phyloP scores from a whole-genome alignment of 2,888 invertebrate genomes.

The Eupeodes latifasciatus region DNA sequence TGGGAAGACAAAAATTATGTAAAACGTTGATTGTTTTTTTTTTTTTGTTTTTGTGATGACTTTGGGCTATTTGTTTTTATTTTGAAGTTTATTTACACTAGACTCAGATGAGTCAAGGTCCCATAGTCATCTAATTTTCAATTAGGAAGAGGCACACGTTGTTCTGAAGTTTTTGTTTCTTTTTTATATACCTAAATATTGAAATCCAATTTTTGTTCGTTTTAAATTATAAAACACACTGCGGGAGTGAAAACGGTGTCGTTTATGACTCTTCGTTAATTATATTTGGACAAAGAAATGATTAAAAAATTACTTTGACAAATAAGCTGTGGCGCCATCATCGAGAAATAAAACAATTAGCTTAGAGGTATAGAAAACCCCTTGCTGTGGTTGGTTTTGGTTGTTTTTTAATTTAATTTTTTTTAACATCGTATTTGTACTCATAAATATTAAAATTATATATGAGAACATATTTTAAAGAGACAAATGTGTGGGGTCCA shows the following conservation, averaged over 20 bases:
- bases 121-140: neutral
- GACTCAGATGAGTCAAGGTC: too few relatives aligned
- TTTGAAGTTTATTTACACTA: too few relatives aligned
- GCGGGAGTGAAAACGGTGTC: constrained; percentile 5
- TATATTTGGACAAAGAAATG: constrained; percentile 46
- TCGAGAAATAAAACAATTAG: neutral
- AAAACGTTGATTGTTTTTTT: constrained; percentile 29
- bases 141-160: neutral
- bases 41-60: neutral
- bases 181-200: neutral
- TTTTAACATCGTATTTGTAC: too few relatives aligned
- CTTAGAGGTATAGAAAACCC: neutral
- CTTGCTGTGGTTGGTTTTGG: neutral
- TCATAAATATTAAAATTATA: too few relatives aligned
- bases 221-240: constrained; percentile 13
- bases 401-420: neutral
- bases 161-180: neutral
- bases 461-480: too few relatives aligned
- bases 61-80: neutral
- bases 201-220: neutral
- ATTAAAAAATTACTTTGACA: constrained; percentile 24
- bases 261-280: constrained; percentile 30
- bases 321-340: constrained; percentile 38
- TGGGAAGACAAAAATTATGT: constrained; percentile 41
- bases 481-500: too few relatives aligned